Base-by-base conservation (phyloP, 1,140 invertebrate genomes). In the Carcinoscorpius rotundicauda region DNA sequence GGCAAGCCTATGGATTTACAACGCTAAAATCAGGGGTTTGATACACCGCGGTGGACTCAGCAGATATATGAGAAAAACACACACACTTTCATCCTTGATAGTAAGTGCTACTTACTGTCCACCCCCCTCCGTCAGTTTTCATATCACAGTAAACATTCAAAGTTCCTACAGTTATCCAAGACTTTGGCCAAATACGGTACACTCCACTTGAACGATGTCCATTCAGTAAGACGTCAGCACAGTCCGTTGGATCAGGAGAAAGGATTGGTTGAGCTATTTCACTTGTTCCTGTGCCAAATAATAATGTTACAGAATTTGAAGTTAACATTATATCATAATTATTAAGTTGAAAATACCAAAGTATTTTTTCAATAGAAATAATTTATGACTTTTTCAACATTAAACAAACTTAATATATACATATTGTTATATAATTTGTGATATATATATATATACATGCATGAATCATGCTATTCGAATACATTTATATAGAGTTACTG, bases 61-160 rank as follows among this genome's bases (percentile, higher is more conserved):
- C 29, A 29, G 29, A 29, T 29, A 29, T 29, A 55, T 55, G n/a
- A 8, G 29, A 51, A 49, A 52, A 50, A 61, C 29, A 29, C 5
- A 57, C 29, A 29, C 29, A 29, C 29, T 29, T 29, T 29, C 29
- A 29, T 29, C 29, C 29, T 29, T 29, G 29, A 29, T 29, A 29
- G 29, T 29, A 29, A 29, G 29, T 29, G 29, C 0, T 29, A 66
- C 58, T 70, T 60, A 76, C 75, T 4, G 74, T 77, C 76, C 76
- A 77, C 6, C 76, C 76, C 9, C 76, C 76, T 4, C 75, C 75
- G 58, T 72, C 71, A 5, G 68, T 73, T 65, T 76, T 72, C 71
- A 76, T 71, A 58, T 77, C 76, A 52, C 76, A 77, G 66, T 70
- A 76, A 4, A 73, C 75, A 58, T 70, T 68, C 69, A 75, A 73